A percentile compares a stretch with the other conserved stretches of the same genome.
Conservation (phyloP, 2,888 invertebrate genomes). For the Lymantria monacha region DNA sequence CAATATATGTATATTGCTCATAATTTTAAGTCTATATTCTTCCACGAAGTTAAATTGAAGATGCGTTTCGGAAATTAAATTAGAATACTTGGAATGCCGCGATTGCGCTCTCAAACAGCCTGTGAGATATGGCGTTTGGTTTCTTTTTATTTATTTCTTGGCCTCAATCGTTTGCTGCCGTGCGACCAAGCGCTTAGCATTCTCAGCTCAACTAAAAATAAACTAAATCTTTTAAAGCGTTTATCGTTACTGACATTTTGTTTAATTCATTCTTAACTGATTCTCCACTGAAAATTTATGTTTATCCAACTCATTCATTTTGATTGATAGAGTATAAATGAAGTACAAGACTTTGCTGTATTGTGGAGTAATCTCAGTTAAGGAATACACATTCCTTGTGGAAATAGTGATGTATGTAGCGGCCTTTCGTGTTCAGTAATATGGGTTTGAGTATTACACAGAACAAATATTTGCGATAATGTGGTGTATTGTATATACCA, state of each 20-base stretch:
- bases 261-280: slow-evolving; percentile 36
- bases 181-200: slow-evolving; percentile 21
- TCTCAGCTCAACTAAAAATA: slow-evolving; percentile 28
- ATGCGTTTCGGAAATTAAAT: slow-evolving; percentile 52
- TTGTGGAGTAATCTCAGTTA: too few species aligned
- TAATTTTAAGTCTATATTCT: not conserved
- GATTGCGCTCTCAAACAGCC: slow-evolving; percentile 42
- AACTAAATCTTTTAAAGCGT: slow-evolving; percentile 16
- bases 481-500: too few species aligned
- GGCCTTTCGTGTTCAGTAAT: too few species aligned
- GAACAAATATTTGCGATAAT: too few species aligned
- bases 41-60: not conserved
- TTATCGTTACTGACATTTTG: slow-evolving; percentile 32
- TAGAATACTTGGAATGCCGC: slow-evolving; percentile 59
- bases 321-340: not conserved
- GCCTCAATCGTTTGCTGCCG: slow-evolving; percentile 23
- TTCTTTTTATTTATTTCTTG: slow-evolving; percentile 37
- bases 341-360: too few species aligned
- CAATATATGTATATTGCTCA: too few species aligned
- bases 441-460: too few species aligned
- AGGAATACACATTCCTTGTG: too few species aligned
- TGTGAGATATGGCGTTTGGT: slow-evolving; percentile 49
- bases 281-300: slow-evolving; percentile 15
- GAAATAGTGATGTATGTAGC: too few species aligned
- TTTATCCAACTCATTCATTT: slow-evolving; percentile 4